Evolutionary conservation across 1,140 invertebrate species (phyloP), one percentile per base, ranked within the genome.

Genomic region (Brachystomella parvula): DNA sequence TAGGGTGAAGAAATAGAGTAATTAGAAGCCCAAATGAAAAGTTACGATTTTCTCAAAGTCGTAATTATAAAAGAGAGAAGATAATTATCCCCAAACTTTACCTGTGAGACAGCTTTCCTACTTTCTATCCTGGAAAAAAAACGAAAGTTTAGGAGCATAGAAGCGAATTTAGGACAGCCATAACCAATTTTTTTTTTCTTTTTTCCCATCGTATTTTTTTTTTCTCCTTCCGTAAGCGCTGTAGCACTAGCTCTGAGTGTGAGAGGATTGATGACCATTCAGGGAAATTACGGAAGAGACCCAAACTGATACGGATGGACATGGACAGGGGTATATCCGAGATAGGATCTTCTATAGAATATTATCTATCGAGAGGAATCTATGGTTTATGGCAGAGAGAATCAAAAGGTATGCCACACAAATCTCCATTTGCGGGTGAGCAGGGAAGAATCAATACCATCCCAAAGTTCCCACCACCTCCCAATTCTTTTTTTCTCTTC

Each of bases 351-450:
- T n/a, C n/a, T n/a, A n/a, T n/a, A n/a, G 35, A 53, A 17, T 32
- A 59, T 59, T 30, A 30, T 32, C 57, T 59, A 59, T 59, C 57
- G 57, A 59, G 30, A 29, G 57, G 57, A 59, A 59, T 59, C 57
- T 59, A 59, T 59, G 30, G 26, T 59, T 59, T 59, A 59, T 31
- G 57, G 57, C 57, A 29, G 6, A 59, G 24, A 59, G 24, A 59
- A 59, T 59, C 57, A 59, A 59, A 59, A 59, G 57, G 57, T 59
- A 59, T 59, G 24, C 57, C 26, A 59, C 57, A 59, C 57, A 59
- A 59, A 59, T 59, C 57, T 59, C 57, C 57, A 59, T 59, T 59
- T 59, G 57, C 2, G 57, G n/a, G n/a, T n/a, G n/a, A n/a, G n/a
- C n/a, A n/a, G n/a, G n/a, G n/a, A n/a, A n/a, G n/a, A n/a, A n/a